Evolutionary conservation across 2,113 vertebrate genomes (phyloP).

Genomic region (Loxodonta africana): DNA sequence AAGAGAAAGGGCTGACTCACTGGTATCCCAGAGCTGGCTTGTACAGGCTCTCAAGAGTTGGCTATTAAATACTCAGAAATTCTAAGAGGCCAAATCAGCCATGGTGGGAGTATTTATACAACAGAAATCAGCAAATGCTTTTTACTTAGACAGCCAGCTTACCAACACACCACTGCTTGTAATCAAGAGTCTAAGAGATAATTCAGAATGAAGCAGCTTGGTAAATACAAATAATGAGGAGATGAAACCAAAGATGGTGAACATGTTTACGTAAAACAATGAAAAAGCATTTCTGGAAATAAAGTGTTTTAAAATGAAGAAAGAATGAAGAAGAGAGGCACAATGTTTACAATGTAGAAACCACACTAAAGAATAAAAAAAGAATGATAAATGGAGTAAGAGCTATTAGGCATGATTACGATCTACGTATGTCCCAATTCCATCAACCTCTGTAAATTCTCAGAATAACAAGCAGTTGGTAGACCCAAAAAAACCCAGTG

Average conservation of each 20-base stretch:
- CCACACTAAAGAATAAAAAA: not conserved
- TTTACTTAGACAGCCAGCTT: not conserved
- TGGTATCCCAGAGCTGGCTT: not conserved
- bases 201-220: not conserved
- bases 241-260: not conserved
- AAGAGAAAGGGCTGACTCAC: not conserved
- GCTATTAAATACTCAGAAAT: not conserved
- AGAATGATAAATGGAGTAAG: not conserved
- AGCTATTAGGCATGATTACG: not conserved
- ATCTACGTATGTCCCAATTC: not conserved
- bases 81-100: not conserved
- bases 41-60: not conserved
- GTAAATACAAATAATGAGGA: not conserved
- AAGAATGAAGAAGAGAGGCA: not conserved
- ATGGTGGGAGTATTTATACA: not conserved
- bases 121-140: not conserved
- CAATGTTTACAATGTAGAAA: not conserved
- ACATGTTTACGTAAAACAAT: not conserved
- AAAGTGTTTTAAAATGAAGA: not conserved
- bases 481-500: no score
- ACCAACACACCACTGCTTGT: not conserved
- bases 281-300: slow-evolving; percentile 26
- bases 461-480: not conserved
- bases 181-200: slow-evolving; percentile 26
- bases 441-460: not conserved